Evolutionary conservation across 1,140 invertebrate genomes (phyloP), one percentile per base, ranked within the genome.

Genomic region (Microplitis demolitor): DNA sequence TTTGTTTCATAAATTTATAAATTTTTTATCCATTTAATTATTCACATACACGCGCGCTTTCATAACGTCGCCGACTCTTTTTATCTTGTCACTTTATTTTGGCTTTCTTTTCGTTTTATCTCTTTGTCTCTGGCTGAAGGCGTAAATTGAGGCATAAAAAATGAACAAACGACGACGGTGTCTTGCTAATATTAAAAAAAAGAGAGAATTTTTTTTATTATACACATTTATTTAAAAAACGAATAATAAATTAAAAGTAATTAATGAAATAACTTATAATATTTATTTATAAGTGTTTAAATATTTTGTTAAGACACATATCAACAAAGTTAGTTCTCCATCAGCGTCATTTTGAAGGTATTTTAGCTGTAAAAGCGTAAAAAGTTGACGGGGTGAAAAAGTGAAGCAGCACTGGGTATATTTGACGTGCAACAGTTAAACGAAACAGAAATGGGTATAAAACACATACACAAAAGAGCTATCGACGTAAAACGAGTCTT

Each of bases 81-180:
- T 82, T 79, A 81, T 80, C 80, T 80, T 78, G 66, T 64, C 71
- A 51, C 8, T 45, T 74, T 78, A 68, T 70, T 37, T 51, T 67
- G 53, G 37, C 62, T 16, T 60, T 63, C 45, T 51, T 50, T 58
- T 64, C 35, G 35, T n/a, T 54, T 11, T 58, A 67, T 66, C 33
- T n/a, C 73, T 45, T 66, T 51, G 67, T 54, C 58, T 62, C 71
- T 56, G 31, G 45, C 72, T 56, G 39, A 69, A 73, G 77, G 74
- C 77, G 78, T 80, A 81, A 82, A 82, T 82, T 81, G 78, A 75
- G 72, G 73, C 78, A 77, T 82, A 81, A 82, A 82, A 82, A 74
- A 80, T 80, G 78, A 82, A 71, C 72, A 68, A 34, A 73, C 45
- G 72, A 72, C 73, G 75, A 73, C 70, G 33, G 73, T 31, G 74